Evolutionary conservation across 2,113 vertebrate species (phyloP), one percentile per base, ranked within the genome.

Genomic region (Acanthochromis polyacanthus): DNA sequence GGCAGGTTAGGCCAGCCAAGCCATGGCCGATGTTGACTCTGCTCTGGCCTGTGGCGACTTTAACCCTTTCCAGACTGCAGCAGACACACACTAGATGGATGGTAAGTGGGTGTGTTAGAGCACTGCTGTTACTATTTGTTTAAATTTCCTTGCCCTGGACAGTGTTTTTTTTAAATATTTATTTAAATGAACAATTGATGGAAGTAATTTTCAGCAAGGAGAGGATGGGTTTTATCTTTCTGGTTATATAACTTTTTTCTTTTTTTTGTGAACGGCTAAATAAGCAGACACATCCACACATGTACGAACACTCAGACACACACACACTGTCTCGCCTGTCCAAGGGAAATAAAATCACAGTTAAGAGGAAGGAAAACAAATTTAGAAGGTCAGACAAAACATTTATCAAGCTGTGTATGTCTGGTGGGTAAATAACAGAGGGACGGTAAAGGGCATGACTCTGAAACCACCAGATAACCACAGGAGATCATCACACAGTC

Each of bases 1-100:
- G 95, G 86, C 93, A 83, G 85, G 93, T 93, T 93, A 93, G 93
- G 94, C 93, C 94, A 95, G 95, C 94, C 94, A 91, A 95, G 93
- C 95, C 87, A 91, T 91, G 94, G 87, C 93, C 92, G 91, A 68
- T 95, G 94, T 96, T 93, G 95, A 94, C 94, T 96, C 95, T 95
- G 90, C 95, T 85, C 89, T 96, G 93, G 92, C 92, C 91, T 93
- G 93, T 92, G 95, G 94, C 90, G 87, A 87, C 82, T 89, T 96
- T 97, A 96, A 96, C 95, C 93, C 93, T 92, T 95, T 93, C 66
- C 89, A 83, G 66, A 82, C 91, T 92, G 92, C 82, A 67, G 78
- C 23, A 71, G 85, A 84, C 90, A 63, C 69, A 63, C 69, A 38
- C 45, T 45, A 78, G 79, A 87, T 81, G 68, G 69, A 81, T 75